phyloP scores from a whole-genome alignment of 2,797 vertebrate genomes.

The Halcyon leucocephala region DNA sequence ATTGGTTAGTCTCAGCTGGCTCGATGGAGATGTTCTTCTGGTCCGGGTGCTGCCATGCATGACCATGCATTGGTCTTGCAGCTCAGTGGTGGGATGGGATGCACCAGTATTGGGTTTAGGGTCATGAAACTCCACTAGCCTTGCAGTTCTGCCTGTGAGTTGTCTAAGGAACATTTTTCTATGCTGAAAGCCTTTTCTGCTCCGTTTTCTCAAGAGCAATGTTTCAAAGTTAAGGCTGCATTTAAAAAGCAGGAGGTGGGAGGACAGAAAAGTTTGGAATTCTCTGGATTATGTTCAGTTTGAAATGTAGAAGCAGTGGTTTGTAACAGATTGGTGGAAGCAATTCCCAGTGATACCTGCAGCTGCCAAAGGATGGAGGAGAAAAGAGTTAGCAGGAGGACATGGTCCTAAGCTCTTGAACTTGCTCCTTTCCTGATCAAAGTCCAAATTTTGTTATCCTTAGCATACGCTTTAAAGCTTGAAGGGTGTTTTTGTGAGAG shows the following conservation, averaged over 20 bases:
- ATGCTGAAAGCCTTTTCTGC: background rate
- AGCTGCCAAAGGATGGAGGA: background rate
- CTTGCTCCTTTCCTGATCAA: background rate
- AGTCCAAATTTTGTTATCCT: background rate
- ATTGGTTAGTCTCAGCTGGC: background rate
- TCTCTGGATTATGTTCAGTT: background rate
- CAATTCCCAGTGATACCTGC: background rate
- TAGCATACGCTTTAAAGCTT: background rate
- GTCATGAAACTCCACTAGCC: background rate
- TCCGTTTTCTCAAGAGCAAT: background rate
- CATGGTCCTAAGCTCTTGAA: background rate
- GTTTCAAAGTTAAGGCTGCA: background rate
- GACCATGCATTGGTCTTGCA: background rate
- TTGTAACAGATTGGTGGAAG: background rate
- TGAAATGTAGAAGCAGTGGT: background rate
- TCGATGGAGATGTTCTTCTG: rapidly evolving
- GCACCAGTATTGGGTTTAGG: background rate
- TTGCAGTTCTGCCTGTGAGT: rapidly evolving
- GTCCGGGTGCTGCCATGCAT: background rate
- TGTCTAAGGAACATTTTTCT: background rate
- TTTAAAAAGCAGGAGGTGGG: background rate
- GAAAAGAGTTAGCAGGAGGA: background rate
- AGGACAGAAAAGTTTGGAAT: background rate
- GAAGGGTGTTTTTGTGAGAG: background rate
- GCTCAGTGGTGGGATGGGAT: background rate